phyloP scores from a whole-genome alignment of 2,888 invertebrate genomes.

The Eristalis tenax region DNA sequence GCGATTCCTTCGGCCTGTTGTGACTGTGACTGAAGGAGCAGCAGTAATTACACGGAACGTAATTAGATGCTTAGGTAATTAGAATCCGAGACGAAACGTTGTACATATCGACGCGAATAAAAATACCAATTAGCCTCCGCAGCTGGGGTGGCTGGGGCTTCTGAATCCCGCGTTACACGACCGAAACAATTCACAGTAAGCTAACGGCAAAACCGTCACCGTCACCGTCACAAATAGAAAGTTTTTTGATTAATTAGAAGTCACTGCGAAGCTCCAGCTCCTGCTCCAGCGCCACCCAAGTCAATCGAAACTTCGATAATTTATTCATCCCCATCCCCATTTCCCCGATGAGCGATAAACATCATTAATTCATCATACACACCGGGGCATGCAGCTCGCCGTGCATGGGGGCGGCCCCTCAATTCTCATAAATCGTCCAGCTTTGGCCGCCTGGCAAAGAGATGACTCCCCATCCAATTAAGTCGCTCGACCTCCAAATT shows the following conservation, averaged over 20 bases:
- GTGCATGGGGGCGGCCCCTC: constrained; percentile 8
- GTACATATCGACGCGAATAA: constrained; percentile 23
- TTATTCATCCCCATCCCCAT: constrained; percentile 56
- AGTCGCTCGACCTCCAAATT: constrained; percentile 71
- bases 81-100: constrained; percentile 43
- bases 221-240: constrained; percentile 46
- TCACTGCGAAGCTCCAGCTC: constrained; percentile 38
- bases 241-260: constrained; percentile 63
- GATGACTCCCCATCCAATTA: constrained; percentile 63
- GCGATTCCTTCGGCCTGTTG: neutral
- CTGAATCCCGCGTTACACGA: neutral
- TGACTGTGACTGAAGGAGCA: neutral
- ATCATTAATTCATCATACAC: constrained; percentile 69
- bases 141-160: neutral
- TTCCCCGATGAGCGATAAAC: constrained; percentile 48
- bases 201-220: neutral
- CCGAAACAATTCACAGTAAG: constrained; percentile 2
- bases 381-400: constrained; percentile 36
- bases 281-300: constrained; percentile 18
- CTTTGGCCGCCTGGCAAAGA: neutral
- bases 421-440: constrained; percentile 53
- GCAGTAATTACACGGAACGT: constrained; percentile 39
- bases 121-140: constrained; percentile 35
- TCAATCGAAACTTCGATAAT: constrained; percentile 64
- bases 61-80: constrained; percentile 58